These are phyloP conservation scores for Chlorospingus flavigularis DNA, from an alignment of 2,797 vertebrate genomes.

Conservation along the genomic window DNA sequence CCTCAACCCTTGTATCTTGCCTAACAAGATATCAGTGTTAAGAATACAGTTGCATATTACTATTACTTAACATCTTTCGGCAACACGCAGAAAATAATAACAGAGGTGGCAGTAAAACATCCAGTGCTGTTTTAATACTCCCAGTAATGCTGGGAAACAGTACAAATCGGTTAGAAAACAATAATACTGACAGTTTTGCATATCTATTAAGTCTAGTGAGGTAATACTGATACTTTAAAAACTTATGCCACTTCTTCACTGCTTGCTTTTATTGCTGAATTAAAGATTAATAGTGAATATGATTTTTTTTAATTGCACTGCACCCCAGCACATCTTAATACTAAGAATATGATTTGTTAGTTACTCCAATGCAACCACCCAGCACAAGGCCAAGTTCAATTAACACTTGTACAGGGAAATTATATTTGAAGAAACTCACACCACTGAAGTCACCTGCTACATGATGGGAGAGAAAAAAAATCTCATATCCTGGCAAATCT, in stretches of 20 bases:
- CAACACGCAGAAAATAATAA: constrained; percentile 47
- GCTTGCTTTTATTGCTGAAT: constrained; percentile 78
- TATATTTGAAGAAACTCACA: background rate
- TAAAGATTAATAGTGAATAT: constrained; percentile 46
- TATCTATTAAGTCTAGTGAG: constrained; percentile 76
- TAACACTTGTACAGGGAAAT: constrained; percentile 15
- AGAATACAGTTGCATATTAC: constrained; percentile 64
- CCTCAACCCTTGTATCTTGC: background rate
- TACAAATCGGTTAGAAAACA: constrained; percentile 70
- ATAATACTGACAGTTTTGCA: constrained; percentile 71
- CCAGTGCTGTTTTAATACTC: constrained; percentile 43
- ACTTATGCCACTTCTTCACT: constrained; percentile 37
- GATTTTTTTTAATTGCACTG: constrained; percentile 2
- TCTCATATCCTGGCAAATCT: background rate
- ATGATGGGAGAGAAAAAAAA: background rate
- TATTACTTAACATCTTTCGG: constrained; percentile 37
- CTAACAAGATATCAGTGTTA: constrained; percentile 56
- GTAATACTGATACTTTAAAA: constrained; percentile 72
- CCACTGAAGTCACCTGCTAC: constrained; percentile 16
- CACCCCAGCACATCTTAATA: constrained; percentile 30
- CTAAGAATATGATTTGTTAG: background rate
- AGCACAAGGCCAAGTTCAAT: constrained; percentile 43
- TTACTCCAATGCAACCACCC: constrained; percentile 27
- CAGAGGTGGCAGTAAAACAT: constrained; percentile 44
- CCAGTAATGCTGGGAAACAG: constrained; percentile 65